phyloP scores from a whole-genome alignment of 2,797 vertebrate species.

The Falco cherrug region DNA sequence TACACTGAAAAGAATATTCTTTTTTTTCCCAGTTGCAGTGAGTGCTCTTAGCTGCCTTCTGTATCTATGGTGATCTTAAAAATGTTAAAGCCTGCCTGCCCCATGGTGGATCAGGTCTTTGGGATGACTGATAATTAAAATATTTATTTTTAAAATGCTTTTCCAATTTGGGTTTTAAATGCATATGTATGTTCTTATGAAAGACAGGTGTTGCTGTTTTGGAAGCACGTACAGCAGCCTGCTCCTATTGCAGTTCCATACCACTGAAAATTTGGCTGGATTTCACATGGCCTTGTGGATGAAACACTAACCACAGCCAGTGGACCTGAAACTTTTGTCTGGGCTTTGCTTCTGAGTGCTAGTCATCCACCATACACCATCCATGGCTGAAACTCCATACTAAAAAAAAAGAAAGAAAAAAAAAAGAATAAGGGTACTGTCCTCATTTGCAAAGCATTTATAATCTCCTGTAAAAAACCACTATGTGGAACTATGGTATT shows the following conservation, averaged over 20 bases:
- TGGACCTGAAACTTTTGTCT: background rate
- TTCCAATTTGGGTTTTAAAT: background rate
- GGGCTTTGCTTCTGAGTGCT: background rate
- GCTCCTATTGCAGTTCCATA: background rate
- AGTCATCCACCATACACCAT: background rate
- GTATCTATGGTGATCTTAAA: background rate
- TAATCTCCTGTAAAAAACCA: background rate
- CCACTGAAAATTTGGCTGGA: background rate
- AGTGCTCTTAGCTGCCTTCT: background rate
- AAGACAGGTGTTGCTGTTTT: background rate
- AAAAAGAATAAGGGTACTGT: background rate
- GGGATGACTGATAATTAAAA: background rate
- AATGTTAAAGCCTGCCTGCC: background rate
- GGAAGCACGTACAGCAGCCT: background rate
- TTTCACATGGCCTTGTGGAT: background rate
- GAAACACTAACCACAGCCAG: background rate
- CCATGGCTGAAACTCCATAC: background rate
- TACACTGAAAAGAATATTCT: background rate
- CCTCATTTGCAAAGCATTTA: background rate
- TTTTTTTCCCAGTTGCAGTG: background rate
- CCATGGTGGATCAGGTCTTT: background rate
- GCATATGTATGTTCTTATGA: background rate
- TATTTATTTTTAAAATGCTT: background rate
- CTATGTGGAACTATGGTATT: background rate
- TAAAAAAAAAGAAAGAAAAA: background rate